These are phyloP conservation scores for Lamellibrachia satsuma DNA, from an alignment of 2,888 invertebrate species.

Conservation along the genomic window DNA sequence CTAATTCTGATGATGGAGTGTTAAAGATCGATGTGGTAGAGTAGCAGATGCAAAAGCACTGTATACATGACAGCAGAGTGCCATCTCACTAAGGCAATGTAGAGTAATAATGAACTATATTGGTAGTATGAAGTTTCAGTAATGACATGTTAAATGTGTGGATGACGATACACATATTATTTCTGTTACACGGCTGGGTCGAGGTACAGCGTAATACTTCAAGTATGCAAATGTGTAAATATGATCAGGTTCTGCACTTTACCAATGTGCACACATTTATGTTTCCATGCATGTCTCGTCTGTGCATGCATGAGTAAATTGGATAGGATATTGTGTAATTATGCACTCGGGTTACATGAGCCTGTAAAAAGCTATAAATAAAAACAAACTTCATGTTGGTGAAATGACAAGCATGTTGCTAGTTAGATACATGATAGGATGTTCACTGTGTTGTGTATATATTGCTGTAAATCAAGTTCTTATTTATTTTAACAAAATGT, in stretches of 20 bases:
- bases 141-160: background rate
- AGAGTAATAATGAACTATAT: background rate
- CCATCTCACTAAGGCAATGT: background rate
- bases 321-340: background rate
- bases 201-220: background rate
- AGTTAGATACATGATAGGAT: background rate
- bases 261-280: no score
- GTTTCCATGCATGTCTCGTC: background rate
- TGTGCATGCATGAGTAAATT: background rate
- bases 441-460: background rate
- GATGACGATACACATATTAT: background rate
- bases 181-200: background rate
- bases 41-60: background rate
- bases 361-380: background rate
- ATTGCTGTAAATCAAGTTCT: conserved; percentile 4
- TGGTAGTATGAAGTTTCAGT: background rate
- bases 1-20: background rate
- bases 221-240: conserved; percentile 6
- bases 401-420: background rate
- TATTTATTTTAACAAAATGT: conserved; percentile 17
- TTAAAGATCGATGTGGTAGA: background rate
- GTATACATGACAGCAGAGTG: background rate
- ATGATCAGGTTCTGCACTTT: background rate
- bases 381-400: background rate
- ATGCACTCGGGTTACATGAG: background rate